These are phyloP conservation scores for Diarsia mendica DNA, from an alignment of 2,888 invertebrate genomes.

Conservation along the genomic window DNA sequence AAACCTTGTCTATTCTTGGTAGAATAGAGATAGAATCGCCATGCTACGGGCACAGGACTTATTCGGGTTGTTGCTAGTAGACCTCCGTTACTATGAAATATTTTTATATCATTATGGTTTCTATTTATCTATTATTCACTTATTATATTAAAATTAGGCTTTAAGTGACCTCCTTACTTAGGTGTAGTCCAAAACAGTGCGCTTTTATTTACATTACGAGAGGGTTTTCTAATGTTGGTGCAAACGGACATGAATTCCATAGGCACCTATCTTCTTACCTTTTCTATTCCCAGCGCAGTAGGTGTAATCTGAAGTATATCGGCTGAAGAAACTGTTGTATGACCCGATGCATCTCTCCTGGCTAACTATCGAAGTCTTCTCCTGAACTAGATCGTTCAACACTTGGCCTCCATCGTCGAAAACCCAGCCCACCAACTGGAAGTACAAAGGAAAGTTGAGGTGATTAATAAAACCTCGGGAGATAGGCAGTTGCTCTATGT, in stretches of 20 bases:
- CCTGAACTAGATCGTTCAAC: conserved; percentile 89
- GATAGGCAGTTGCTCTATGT: neutral
- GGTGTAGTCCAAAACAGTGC: neutral
- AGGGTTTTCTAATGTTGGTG: neutral
- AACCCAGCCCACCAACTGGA: conserved; percentile 89
- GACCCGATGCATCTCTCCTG: conserved; percentile 91
- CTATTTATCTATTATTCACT: neutral
- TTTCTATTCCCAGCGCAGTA: conserved; percentile 84
- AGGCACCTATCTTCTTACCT: conserved; percentile 2
- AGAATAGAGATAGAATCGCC: too few species aligned
- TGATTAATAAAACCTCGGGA: neutral
- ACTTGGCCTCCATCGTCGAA: conserved; percentile 90
- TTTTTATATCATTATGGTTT: neutral
- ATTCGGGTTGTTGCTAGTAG: neutral
- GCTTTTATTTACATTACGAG: neutral
- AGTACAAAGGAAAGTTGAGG: conserved; percentile 10
- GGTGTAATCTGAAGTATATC: conserved; percentile 88
- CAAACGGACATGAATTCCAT: neutral
- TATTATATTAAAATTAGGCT: neutral
- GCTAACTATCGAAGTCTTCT: conserved; percentile 91
- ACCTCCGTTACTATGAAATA: neutral
- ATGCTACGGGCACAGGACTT: too few species aligned
- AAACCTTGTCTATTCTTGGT: too few species aligned
- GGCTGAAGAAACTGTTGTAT: conserved; percentile 90
- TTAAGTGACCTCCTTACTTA: neutral